phyloP scores from a whole-genome alignment of 2,113 vertebrate species.

The Piliocolobus tephrosceles region DNA sequence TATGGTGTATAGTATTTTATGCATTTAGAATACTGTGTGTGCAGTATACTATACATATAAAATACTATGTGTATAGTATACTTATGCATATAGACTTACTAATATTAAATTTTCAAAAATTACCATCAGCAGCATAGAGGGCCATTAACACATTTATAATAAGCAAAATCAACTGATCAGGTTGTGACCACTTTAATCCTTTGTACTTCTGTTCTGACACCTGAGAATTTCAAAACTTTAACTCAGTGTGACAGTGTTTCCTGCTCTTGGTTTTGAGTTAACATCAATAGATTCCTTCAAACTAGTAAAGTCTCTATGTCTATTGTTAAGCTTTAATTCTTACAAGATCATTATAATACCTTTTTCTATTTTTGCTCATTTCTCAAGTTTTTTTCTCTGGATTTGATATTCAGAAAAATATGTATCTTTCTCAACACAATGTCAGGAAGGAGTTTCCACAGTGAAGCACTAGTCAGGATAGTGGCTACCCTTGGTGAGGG shows the following conservation, averaged over 20 bases:
- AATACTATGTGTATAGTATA: not conserved
- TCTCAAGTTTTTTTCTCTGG: not conserved
- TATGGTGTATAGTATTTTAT: not conserved
- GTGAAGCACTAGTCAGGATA: not conserved
- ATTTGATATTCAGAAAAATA: not conserved
- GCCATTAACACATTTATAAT: not conserved
- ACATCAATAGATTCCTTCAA: conserved; percentile 1
- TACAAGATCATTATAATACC: not conserved
- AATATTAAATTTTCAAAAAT: not conserved
- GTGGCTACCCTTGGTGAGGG: not conserved
- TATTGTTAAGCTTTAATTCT: not conserved
- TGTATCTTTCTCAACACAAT: not conserved
- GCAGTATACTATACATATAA: not conserved
- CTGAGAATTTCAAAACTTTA: not conserved
- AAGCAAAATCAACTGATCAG: not conserved
- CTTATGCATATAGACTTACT: not conserved
- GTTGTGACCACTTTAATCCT: not conserved
- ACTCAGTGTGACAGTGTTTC: not conserved
- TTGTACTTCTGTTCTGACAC: not conserved
- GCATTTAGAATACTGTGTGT: not conserved
- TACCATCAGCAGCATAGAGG: not conserved
- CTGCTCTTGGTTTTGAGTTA: not conserved
- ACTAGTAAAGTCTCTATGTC: not conserved
- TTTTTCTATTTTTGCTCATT: not conserved
- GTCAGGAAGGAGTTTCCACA: not conserved